Evolutionary conservation across 2,113 vertebrate species (phyloP).

Genomic region (Sakesphorus luctuosus): DNA sequence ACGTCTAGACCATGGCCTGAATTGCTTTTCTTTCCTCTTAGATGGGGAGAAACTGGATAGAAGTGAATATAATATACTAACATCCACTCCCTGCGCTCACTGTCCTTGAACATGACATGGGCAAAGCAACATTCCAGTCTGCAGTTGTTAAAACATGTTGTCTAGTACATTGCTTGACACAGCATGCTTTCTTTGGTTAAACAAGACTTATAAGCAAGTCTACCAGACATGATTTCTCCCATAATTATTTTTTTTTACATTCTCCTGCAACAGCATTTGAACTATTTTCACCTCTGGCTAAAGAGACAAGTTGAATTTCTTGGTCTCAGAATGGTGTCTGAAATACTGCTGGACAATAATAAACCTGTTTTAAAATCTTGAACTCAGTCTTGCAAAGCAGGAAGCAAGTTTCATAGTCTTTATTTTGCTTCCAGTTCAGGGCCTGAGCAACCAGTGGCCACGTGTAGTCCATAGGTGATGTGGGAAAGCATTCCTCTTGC

Average conservation of each 20-base stretch:
- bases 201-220: neutral
- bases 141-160: neutral
- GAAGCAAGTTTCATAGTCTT: neutral
- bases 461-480: rapidly evolving
- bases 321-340: neutral
- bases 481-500: neutral
- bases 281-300: neutral
- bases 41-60: neutral
- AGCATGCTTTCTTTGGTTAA: neutral
- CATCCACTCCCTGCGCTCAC: neutral
- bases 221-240: neutral
- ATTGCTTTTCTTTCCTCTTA: neutral
- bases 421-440: neutral
- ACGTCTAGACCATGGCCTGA: neutral
- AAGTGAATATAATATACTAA: neutral
- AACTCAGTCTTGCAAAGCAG: neutral
- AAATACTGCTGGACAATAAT: neutral
- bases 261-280: neutral
- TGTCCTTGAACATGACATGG: neutral
- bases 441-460: neutral
- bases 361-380: neutral
- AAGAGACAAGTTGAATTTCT: neutral
- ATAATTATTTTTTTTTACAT: neutral
- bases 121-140: neutral
- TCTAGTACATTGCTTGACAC: neutral